A percentile compares a stretch with the other conserved stretches of the same genome.
These are phyloP conservation scores for Helleia helle DNA, from an alignment of 2,888 invertebrate species.

Conservation along the genomic window DNA sequence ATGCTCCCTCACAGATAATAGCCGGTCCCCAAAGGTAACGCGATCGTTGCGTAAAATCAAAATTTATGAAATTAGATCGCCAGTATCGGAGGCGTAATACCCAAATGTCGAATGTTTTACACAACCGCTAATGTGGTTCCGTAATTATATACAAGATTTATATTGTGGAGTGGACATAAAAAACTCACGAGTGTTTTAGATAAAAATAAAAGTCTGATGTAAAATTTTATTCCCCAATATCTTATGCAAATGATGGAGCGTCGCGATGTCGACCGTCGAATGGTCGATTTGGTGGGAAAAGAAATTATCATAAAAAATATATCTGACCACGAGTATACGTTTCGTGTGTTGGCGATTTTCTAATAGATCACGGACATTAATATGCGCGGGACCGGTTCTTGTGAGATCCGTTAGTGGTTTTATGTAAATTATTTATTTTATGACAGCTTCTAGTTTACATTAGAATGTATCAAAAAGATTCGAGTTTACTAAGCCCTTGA, in stretches of 20 bases:
- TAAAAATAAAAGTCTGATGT: slow-evolving; percentile 23
- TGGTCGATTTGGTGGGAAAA: slow-evolving; percentile 37
- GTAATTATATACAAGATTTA: slow-evolving; percentile 10
- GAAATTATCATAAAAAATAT: slow-evolving; percentile 53
- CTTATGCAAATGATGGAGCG: slow-evolving; percentile 36
- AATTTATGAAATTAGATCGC: slow-evolving; percentile 8
- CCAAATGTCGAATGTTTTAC: neutral
- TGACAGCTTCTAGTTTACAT: slow-evolving; percentile 63
- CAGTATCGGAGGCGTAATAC: neutral
- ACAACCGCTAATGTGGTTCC: slow-evolving; percentile 5
- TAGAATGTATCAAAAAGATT: slow-evolving; percentile 40
- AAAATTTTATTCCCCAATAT: slow-evolving; percentile 30
- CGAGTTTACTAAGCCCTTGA: slow-evolving; percentile 21
- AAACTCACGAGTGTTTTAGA: slow-evolving; percentile 10
- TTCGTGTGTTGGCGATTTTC: slow-evolving; percentile 56
- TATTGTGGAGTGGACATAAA: slow-evolving; percentile 8
- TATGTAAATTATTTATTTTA: slow-evolving; percentile 68
- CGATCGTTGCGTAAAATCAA: slow-evolving; percentile 27
- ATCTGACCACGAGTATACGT: slow-evolving; percentile 35
- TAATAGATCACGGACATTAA: slow-evolving; percentile 70
- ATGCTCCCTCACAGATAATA: slow-evolving; percentile 43
- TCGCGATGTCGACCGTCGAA: slow-evolving; percentile 30
- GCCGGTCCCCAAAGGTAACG: slow-evolving; percentile 45
- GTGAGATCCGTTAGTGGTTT: slow-evolving; percentile 70
- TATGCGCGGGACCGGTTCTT: slow-evolving; percentile 59